Evolutionary conservation across 2,797 vertebrate genomes (phyloP), one percentile per base, ranked within the genome.

Genomic region (Sebastes ruberrimus): DNA sequence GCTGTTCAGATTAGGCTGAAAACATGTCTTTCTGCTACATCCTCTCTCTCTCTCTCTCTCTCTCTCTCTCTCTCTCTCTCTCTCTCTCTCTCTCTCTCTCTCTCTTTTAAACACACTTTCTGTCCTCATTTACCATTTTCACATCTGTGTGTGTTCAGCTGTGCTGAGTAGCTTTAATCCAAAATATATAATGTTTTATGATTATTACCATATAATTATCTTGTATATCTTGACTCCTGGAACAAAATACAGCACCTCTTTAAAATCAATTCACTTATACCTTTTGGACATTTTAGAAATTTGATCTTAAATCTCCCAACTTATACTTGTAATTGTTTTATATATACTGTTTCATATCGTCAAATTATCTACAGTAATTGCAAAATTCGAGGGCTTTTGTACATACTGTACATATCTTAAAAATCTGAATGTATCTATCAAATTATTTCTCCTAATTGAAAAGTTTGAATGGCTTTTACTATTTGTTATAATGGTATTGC

Each of bases 41-140:
- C n/a, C n/a, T n/a, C n/a, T n/a, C n/a, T n/a, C n/a, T n/a, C n/a
- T n/a, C n/a, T n/a, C n/a, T n/a, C n/a, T n/a, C n/a, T n/a, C 72
- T 52, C 74, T 5, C 35, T 38, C 35, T 2, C 55, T 74, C 71
- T 11, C 3, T 70, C 9, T 33, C 32, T 33, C 33, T 33, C 33
- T 10, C 4, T 35, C 33, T 35, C 10, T 35, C 74, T 55, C 46
- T 59, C 52, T 74, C 70, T 11, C 75, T 55, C 52, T 61, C 55
- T 72, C 71, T 10, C 3, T 70, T 73, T 75, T 5, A 56, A 56
- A 66, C 35, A 74, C 53, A 70, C 62, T 79, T 83, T 64, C 22
- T 75, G 33, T 49, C 68, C 67, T 65, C 53, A 30, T 30, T 56
- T 65, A 38, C 6, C 28, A 32, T 73, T 65, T 65, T 20, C 59